Base-by-base conservation (phyloP, 2,797 vertebrate species). In the Coregonus suidteri region DNA sequence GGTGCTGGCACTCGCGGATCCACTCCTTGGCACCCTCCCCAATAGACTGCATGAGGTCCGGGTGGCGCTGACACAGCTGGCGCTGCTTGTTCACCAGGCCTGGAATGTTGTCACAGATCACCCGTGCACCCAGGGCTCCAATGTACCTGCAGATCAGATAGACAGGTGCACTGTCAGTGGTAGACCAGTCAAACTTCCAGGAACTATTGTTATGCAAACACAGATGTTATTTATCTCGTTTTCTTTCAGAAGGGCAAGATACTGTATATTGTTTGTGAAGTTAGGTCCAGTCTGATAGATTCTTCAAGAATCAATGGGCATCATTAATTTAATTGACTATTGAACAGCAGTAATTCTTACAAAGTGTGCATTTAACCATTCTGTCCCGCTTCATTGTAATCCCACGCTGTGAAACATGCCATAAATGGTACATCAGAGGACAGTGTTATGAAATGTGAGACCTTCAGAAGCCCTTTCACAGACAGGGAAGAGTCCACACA, bases 61-160 rank as follows among this genome's bases (percentile, higher is more conserved):
- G 97, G 84, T 99, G 95, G 72, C 95, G 94, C 90, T 98, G 98
- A 91, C 98, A 99, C 80, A 99, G 92, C 78, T 99, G 98, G 30
- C 97, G 93, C 91, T 99, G 98, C 91, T 98, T 98, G 89, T 97
- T 98, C 85, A 98, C 97, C 92, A 99, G 90, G 35, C 98, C 98
- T 0, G 98, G 98, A 90, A 99, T 98, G 87, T 99, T 98, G 77
- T 99, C 96, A 34, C 98, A 99, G 90, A 99, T 99, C 83, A 99
- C 97, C 67, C 96, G 95, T 0, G 97, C 96, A 0, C 98, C 98
- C 76, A 99, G 92, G 0, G 97, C 97, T 62, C 98, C 96, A 1
- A 99, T 99, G 89, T 99, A 99, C 98, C 98, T 99, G 79, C 53
- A 76, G 75, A 18, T 41, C 15, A 62, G 59, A 79, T 3, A 65